Percentiles rank a stretch among this genome's conserved stretches.
Evolutionary conservation across 2,888 invertebrate genomes (phyloP).

Genomic region (Dolomedes plantarius): DNA sequence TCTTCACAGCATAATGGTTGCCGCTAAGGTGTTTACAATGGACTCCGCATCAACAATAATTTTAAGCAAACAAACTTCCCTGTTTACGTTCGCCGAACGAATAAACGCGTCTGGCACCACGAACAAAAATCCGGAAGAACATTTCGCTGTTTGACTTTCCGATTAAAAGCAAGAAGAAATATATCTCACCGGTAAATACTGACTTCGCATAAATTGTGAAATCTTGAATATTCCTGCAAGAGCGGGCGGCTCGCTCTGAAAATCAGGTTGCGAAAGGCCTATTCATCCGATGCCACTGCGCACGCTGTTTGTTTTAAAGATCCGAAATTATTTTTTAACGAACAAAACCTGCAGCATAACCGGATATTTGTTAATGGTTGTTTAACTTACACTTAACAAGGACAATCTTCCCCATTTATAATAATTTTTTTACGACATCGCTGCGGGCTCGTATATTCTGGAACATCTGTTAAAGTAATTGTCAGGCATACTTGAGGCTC

Average conservation of each 20-base stretch:
- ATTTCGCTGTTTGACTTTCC: conserved; percentile 8
- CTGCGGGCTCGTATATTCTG: not conserved
- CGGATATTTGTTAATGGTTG: not conserved
- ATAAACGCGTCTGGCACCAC: not conserved
- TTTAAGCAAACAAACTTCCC: conserved; percentile 2
- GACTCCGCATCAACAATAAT: not conserved
- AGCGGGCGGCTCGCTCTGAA: not conserved
- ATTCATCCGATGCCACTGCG: not conserved
- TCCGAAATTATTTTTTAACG: not conserved
- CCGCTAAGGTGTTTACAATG: conserved; percentile 1
- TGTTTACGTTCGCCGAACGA: not conserved
- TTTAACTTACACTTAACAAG: not conserved
- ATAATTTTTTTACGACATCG: not conserved
- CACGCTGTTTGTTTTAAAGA: not conserved
- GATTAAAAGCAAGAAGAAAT: not conserved
- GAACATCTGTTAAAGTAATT: not conserved
- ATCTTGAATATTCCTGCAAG: not conserved
- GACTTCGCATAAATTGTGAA: not conserved
- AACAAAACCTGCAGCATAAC: not conserved
- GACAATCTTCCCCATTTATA: not conserved
- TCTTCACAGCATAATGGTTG: not conserved
- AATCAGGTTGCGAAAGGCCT: not conserved
- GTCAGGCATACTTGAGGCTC: not conserved
- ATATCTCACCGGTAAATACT: conserved; percentile 1
- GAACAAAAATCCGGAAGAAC: conserved; percentile 11